phyloP scores from a whole-genome alignment of 2,888 invertebrate genomes.

The Mythimna ferrago region DNA sequence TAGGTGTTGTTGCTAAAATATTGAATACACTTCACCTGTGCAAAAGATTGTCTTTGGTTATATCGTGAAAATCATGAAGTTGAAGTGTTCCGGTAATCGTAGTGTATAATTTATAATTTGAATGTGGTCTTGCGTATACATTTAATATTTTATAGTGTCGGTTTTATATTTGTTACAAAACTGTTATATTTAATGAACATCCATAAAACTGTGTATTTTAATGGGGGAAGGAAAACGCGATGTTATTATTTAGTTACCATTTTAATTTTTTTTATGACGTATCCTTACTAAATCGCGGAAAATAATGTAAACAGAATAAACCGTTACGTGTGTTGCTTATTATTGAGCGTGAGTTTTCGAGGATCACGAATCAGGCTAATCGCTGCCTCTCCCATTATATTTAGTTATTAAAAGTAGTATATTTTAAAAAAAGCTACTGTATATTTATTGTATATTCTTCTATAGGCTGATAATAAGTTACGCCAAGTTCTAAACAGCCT shows the following conservation, averaged over 20 bases:
- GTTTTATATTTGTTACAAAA: conserved; percentile 53
- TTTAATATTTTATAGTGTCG: conserved; percentile 36
- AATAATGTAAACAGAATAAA: not conserved
- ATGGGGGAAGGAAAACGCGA: conserved; percentile 46
- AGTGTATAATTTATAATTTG: conserved; percentile 34
- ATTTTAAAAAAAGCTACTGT: conserved; percentile 31
- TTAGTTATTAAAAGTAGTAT: conserved; percentile 49
- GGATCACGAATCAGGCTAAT: conserved; percentile 7
- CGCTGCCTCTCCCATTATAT: conserved; percentile 46
- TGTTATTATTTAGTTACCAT: conserved; percentile 31
- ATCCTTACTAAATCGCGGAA: not conserved
- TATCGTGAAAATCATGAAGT: conserved; percentile 26
- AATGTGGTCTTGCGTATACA: conserved; percentile 50
- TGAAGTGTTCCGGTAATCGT: conserved; percentile 30
- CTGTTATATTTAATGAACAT: conserved; percentile 33
- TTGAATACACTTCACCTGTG: conserved; percentile 28
- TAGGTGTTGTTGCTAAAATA: conserved; percentile 46
- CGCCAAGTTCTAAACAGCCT: conserved; percentile 24
- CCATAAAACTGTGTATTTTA: conserved; percentile 24
- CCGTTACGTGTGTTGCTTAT: not conserved
- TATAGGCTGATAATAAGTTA: conserved; percentile 17
- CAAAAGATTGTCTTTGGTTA: conserved; percentile 23
- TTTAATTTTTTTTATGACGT: not conserved
- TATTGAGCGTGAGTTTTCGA: not conserved
- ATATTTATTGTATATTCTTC: conserved; percentile 34